Evolutionary conservation across 92 coral and sea anemone species (phyloP).

Genomic region (Micromussa lordhowensis): DNA sequence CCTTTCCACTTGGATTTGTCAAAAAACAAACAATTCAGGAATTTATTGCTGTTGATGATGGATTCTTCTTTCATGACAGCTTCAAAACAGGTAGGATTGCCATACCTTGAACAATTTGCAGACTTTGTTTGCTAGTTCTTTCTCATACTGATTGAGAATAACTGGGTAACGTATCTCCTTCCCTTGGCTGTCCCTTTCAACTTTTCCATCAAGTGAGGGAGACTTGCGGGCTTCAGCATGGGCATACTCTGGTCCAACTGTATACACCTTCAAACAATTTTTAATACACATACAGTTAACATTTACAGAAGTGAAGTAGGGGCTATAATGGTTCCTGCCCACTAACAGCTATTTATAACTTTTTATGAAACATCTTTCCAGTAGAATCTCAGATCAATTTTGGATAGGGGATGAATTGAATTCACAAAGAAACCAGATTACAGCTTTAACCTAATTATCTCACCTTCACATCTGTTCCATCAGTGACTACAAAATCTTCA

Average conservation of each 20-base stretch:
- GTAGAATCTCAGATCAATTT: neutral
- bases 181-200: slow-evolving; percentile 95
- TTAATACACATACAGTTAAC: neutral
- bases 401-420: neutral
- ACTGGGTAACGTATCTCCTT: slow-evolving; percentile 98
- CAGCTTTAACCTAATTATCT: neutral
- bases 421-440: neutral
- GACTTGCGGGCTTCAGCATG: slow-evolving; percentile 99
- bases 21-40: too few relatives aligned
- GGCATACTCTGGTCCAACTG: slow-evolving; percentile 98
- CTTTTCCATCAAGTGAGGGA: slow-evolving; percentile 98
- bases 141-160: slow-evolving; percentile 89
- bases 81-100: neutral
- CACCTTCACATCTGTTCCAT: slow-evolving; percentile 99
- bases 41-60: too few relatives aligned
- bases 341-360: too few relatives aligned
- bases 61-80: too few relatives aligned
- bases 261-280: slow-evolving; percentile 74
- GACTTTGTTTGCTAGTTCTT: slow-evolving; percentile 97
- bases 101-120: slow-evolving; percentile 91
- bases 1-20: neutral
- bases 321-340: too few relatives aligned
- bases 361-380: too few relatives aligned
- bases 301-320: neutral
- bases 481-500: slow-evolving; percentile 97